A percentile compares a stretch with the other conserved stretches of the same genome.
phyloP scores from a whole-genome alignment of 1,140 invertebrate genomes.

The Schlechtendalia chinensis region DNA sequence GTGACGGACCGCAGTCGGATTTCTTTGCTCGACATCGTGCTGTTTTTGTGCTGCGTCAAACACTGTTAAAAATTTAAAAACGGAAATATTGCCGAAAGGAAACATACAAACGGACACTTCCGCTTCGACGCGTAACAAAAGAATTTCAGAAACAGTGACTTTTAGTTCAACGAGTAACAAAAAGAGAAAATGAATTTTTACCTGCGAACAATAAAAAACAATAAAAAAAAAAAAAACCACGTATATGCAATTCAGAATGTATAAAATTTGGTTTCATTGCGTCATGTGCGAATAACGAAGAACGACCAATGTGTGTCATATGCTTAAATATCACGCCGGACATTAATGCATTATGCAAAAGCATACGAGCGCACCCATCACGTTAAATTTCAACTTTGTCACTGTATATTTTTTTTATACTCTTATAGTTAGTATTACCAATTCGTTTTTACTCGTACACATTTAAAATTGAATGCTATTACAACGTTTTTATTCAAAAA shows the following conservation, averaged over 20 bases:
- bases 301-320: slow-evolving; percentile 13
- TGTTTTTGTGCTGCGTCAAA: background rate
- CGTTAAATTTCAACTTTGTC: no score
- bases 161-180: background rate
- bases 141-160: background rate
- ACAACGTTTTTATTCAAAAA: no score
- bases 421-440: no score
- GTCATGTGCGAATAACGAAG: background rate
- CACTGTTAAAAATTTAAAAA: slow-evolving; percentile 15
- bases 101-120: background rate
- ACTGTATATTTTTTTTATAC: no score
- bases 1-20: background rate
- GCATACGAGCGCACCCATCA: no score
- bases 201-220: slow-evolving; percentile 16
- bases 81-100: background rate
- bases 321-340: slow-evolving; percentile 19
- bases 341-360: no score
- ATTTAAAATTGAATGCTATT: no score
- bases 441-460: no score
- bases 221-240: no score
- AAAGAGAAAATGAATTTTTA: slow-evolving; percentile 26
- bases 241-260: background rate
- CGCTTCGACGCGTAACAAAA: background rate
- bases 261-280: slow-evolving; percentile 11
- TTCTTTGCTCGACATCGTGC: background rate